A percentile compares a stretch with the other conserved stretches of the same genome.
Evolutionary conservation across 2,797 vertebrate genomes (phyloP).

Genomic region (Vireo griseus): DNA sequence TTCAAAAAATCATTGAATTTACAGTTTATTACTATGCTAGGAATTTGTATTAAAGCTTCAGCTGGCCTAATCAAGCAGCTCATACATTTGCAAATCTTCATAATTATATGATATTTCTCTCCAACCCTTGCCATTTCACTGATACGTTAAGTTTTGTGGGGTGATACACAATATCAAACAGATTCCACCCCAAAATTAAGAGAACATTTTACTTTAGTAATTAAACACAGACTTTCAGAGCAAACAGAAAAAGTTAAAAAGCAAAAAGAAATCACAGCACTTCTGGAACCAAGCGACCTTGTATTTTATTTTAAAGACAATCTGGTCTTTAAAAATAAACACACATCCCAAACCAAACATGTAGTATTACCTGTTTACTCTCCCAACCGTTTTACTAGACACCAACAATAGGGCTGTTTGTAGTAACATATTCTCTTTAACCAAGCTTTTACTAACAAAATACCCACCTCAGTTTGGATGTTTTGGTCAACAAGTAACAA

Average conservation of each 20-base stretch:
- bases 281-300: neutral
- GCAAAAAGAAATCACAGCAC: neutral
- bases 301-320: neutral
- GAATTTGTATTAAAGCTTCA: slow-evolving; percentile 42
- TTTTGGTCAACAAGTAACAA: neutral
- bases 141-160: neutral
- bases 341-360: neutral
- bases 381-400: neutral
- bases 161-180: neutral
- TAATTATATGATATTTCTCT: slow-evolving; percentile 24
- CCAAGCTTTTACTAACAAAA: neutral
- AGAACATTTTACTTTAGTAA: neutral
- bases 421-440: neutral
- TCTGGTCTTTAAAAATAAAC: neutral
- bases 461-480: neutral
- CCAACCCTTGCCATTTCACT: slow-evolving; percentile 10
- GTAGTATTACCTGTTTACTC: neutral
- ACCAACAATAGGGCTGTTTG: rapidly evolving
- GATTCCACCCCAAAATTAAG: neutral
- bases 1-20: slow-evolving; percentile 32
- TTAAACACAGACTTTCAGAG: neutral
- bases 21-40: slow-evolving; percentile 37
- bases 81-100: slow-evolving; percentile 46
- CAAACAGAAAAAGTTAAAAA: neutral
- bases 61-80: slow-evolving; percentile 52